These are phyloP conservation scores for Eolophus roseicapilla DNA, from an alignment of 2,113 vertebrate species.

Conservation along the genomic window DNA sequence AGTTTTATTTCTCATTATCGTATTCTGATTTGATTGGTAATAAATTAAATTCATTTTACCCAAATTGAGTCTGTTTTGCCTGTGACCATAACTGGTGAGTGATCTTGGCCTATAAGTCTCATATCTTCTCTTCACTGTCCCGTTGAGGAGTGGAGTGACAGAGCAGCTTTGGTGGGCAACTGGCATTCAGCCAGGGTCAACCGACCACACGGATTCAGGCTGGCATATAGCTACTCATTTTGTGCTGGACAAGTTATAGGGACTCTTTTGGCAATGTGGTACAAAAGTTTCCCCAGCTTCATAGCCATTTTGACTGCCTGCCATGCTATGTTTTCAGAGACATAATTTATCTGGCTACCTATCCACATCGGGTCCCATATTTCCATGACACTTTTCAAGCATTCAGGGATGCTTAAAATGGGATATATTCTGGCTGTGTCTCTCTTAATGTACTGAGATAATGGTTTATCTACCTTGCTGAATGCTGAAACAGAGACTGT, in stretches of 20 bases:
- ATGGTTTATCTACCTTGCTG: background rate
- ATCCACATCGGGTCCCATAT: background rate
- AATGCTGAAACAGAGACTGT: slow-evolving; percentile 2
- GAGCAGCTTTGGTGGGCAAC: background rate
- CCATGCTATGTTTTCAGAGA: background rate
- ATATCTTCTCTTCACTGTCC: background rate
- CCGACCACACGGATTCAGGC: background rate
- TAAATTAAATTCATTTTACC: background rate
- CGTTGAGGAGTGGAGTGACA: background rate
- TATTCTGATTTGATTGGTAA: background rate
- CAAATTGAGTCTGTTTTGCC: background rate
- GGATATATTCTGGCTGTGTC: background rate
- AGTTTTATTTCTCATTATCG: background rate
- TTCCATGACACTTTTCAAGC: background rate
- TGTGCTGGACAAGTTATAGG: background rate
- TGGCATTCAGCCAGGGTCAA: background rate
- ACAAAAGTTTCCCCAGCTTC: background rate
- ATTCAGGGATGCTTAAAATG: background rate
- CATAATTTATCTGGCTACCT: background rate
- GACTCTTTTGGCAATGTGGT: background rate
- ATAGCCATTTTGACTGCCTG: background rate
- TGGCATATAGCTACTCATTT: background rate
- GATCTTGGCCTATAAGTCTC: background rate
- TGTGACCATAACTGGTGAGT: fast-evolving
- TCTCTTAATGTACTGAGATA: background rate